A percentile compares a stretch with the other conserved stretches of the same genome.
These are phyloP conservation scores for Clarias platycephalus DNA, from an alignment of 2,797 vertebrate genomes.

Conservation along the genomic window DNA sequence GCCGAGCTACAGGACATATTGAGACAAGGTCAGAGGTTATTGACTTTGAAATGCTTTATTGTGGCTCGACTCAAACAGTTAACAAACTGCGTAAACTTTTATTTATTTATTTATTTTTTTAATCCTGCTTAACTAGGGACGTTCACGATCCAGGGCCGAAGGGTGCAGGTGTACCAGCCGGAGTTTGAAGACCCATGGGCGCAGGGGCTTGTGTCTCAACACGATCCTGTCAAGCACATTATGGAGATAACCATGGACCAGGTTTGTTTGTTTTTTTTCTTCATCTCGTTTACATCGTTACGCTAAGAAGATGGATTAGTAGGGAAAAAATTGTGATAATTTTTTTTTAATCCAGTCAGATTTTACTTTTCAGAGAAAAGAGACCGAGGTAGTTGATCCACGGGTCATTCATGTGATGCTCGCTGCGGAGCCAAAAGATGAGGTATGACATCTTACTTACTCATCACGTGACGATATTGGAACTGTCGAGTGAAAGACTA, in stretches of 20 bases:
- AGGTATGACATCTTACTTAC: constrained; percentile 72
- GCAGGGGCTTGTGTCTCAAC: constrained; percentile 86
- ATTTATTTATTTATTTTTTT: background rate
- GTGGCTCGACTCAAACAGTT: background rate
- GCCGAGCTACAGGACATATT: constrained; percentile 97
- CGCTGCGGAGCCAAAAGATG: constrained; percentile 75
- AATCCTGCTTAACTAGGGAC: constrained; percentile 74
- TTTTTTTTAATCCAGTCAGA: constrained; percentile 14
- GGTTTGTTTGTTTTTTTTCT: constrained; percentile 68
- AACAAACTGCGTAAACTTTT: background rate
- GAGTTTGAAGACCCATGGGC: constrained; percentile 92
- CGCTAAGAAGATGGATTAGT: background rate
- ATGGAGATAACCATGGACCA: constrained; percentile 94
- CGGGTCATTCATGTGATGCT: constrained; percentile 93
- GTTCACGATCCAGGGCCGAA: constrained; percentile 91
- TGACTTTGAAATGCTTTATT: background rate
- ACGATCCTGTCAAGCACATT: constrained; percentile 89
- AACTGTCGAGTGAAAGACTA: background rate
- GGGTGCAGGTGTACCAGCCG: constrained; percentile 93
- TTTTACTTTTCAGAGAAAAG: constrained; percentile 76
- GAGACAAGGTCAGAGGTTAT: constrained; percentile 83
- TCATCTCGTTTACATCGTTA: background rate
- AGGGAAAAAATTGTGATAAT: background rate
- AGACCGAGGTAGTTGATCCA: constrained; percentile 91
- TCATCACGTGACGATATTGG: background rate